A percentile compares a stretch with the other conserved stretches of the same genome.
Conservation (phyloP, 2,888 invertebrate species). For the Ennomos erosarius region DNA sequence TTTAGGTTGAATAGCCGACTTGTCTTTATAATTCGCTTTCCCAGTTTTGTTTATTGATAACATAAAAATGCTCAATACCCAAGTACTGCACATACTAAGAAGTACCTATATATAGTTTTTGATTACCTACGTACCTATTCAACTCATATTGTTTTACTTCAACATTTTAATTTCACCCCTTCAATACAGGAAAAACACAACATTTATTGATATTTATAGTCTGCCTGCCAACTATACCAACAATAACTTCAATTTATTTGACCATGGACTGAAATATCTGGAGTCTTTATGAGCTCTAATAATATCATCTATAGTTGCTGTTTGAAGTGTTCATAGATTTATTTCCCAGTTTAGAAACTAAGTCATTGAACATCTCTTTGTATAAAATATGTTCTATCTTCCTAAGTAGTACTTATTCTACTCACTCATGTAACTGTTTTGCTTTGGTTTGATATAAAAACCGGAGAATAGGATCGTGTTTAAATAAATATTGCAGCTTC, state of each 20-base stretch:
- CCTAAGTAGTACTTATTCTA: too few relatives aligned
- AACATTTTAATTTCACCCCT: too few relatives aligned
- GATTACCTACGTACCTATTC: too few relatives aligned
- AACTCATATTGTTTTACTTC: too few relatives aligned
- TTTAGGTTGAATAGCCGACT: too few relatives aligned
- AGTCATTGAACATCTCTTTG: conserved; percentile 7
- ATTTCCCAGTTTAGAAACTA: conserved; percentile 11
- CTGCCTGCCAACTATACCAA: background rate
- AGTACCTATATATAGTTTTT: too few relatives aligned
- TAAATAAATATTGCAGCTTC: conserved; percentile 2
- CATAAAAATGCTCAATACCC: too few relatives aligned
- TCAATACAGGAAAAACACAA: conserved; percentile 1
- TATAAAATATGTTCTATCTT: conserved; percentile 6
- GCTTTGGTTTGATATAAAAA: conserved; percentile 21
- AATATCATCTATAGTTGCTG: conserved; percentile 7
- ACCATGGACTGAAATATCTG: conserved; percentile 14
- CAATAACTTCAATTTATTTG: conserved; percentile 18
- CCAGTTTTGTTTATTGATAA: too few relatives aligned
- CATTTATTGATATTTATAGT: conserved; percentile 3
- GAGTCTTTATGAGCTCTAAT: background rate
- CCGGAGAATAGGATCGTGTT: background rate
- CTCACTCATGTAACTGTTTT: background rate
- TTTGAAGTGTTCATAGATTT: conserved; percentile 25
- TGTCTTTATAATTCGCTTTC: too few relatives aligned
- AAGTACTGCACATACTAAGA: too few relatives aligned